A percentile compares a stretch with the other conserved stretches of the same genome.
These are phyloP conservation scores for Thumatha senex DNA, from an alignment of 2,888 invertebrate species.

Conservation along the genomic window DNA sequence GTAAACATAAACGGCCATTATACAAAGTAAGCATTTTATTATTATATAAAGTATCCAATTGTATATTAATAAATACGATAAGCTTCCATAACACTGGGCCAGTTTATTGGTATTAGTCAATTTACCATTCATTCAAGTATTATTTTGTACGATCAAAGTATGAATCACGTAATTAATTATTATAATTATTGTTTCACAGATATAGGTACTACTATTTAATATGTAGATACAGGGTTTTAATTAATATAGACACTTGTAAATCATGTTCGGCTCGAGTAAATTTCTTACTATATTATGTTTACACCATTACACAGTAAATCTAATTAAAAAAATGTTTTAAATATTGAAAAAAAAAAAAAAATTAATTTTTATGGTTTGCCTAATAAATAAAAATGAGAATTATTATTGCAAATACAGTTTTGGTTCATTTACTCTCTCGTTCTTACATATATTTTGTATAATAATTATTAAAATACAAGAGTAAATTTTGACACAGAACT, in stretches of 20 bases:
- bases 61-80: too few relatives aligned
- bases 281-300: not conserved
- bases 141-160: conserved; percentile 14
- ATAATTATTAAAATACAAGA: too few relatives aligned
- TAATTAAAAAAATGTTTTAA: conserved; percentile 2
- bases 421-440: conserved; percentile 1
- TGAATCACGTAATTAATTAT: conserved; percentile 1
- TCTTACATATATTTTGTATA: not conserved
- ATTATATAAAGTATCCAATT: not conserved
- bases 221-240: too few relatives aligned
- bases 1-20: conserved; percentile 6
- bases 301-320: too few relatives aligned
- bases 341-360: conserved; percentile 6
- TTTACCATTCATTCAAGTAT: conserved; percentile 13
- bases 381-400: conserved; percentile 16
- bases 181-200: not conserved
- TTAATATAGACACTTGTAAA: too few relatives aligned
- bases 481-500: too few relatives aligned
- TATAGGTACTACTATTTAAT: too few relatives aligned
- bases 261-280: not conserved
- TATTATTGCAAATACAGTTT: not conserved
- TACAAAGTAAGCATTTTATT: conserved; percentile 3
- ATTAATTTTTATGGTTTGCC: conserved; percentile 7
- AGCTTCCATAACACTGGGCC: not conserved
- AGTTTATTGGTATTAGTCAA: conserved; percentile 4